These are phyloP conservation scores for Tetheella fluctuosa DNA, from an alignment of 2,888 invertebrate species.

Conservation along the genomic window DNA sequence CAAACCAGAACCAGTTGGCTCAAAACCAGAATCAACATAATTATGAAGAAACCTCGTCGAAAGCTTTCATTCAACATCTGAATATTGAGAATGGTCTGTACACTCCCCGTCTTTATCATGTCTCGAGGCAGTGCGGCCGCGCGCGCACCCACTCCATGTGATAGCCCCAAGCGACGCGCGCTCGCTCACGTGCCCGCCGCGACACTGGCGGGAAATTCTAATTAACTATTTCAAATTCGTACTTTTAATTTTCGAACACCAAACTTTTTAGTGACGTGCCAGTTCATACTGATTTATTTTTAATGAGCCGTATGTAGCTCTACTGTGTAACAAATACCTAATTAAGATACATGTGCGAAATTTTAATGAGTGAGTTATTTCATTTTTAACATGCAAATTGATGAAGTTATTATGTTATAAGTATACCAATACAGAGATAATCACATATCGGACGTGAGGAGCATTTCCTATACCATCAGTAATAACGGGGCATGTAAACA, in stretches of 20 bases:
- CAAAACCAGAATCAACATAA: not conserved
- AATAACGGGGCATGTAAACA: slow-evolving; percentile 79
- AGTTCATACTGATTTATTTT: not conserved
- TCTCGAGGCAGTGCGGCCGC: slow-evolving; percentile 58
- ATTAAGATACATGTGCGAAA: slow-evolving; percentile 7
- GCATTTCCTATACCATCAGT: slow-evolving; percentile 61
- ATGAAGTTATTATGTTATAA: slow-evolving; percentile 45
- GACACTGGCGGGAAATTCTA: slow-evolving; percentile 30
- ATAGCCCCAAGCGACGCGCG: slow-evolving; percentile 79
- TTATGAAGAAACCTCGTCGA: slow-evolving; percentile 6
- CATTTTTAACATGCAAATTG: slow-evolving; percentile 17
- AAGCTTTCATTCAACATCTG: slow-evolving; percentile 42
- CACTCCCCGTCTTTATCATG: slow-evolving; percentile 72
- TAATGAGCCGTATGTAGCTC: not conserved
- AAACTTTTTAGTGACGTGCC: not conserved
- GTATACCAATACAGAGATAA: slow-evolving; percentile 45
- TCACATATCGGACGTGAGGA: slow-evolving; percentile 64
- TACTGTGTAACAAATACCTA: not conserved
- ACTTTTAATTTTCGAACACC: slow-evolving; percentile 9
- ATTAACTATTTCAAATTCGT: slow-evolving; percentile 29
- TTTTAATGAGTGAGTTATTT: slow-evolving; percentile 7
- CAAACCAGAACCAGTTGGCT: not conserved
- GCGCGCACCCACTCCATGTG: slow-evolving; percentile 73
- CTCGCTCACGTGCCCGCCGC: slow-evolving; percentile 61
- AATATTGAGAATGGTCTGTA: slow-evolving; percentile 44